phyloP scores from a whole-genome alignment of 1,140 invertebrate genomes.

The Drosophila funebris region DNA sequence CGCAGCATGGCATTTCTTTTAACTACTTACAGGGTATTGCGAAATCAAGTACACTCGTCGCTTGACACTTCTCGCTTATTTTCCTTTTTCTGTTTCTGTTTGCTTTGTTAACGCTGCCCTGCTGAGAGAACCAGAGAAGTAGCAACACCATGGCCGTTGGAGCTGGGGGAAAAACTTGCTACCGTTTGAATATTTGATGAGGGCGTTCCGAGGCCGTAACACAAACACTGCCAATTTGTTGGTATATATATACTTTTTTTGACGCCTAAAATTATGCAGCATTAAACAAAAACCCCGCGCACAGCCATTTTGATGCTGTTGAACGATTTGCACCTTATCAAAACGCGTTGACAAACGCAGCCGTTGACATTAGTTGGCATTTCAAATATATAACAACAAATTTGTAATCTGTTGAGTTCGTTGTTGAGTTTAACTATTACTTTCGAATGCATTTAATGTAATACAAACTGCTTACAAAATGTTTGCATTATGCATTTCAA shows the following conservation, averaged over 20 bases:
- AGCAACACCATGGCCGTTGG: background rate
- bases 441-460: too few relatives aligned
- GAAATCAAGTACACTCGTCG: background rate
- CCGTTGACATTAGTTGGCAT: constrained; percentile 20
- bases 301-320: constrained; percentile 40
- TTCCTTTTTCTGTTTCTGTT: constrained; percentile 37
- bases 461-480: too few relatives aligned
- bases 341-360: constrained; percentile 53
- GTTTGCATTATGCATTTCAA: too few relatives aligned
- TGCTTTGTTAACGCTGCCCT: constrained; percentile 15
- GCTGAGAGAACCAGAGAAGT: background rate
- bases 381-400: constrained; percentile 14
- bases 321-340: constrained; percentile 63
- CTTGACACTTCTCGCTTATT: background rate
- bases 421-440: too few relatives aligned
- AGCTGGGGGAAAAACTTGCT: constrained; percentile 37
- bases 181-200: constrained; percentile 82
- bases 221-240: constrained; percentile 73
- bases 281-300: constrained; percentile 63
- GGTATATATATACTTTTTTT: too few relatives aligned
- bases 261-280: constrained; percentile 80
- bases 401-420: constrained; percentile 21
- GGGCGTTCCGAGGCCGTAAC: constrained; percentile 56
- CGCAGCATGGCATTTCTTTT: background rate
- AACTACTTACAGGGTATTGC: background rate